phyloP scores from a whole-genome alignment of 1,140 invertebrate species.

The Trialeurodes vaporariorum region DNA sequence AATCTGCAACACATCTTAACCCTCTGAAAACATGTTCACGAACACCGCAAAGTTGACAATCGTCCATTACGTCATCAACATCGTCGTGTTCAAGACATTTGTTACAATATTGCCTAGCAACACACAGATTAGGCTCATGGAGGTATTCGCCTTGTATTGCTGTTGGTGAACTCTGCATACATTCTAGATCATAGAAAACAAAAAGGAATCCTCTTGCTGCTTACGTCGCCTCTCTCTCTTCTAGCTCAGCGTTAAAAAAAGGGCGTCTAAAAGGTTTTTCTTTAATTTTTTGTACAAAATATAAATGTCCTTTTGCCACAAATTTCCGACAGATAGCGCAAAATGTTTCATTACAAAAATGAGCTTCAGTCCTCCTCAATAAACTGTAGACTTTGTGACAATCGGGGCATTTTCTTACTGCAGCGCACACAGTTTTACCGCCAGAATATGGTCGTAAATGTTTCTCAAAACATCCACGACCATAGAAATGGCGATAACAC shows the following conservation, averaged over 20 bases:
- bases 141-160: background rate
- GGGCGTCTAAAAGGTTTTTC: no score
- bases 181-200: background rate
- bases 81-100: background rate
- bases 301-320: background rate
- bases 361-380: background rate
- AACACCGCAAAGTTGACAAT: background rate
- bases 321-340: background rate
- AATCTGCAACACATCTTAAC: background rate
- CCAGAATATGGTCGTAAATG: background rate
- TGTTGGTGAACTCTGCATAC: background rate
- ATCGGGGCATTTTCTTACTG: background rate
- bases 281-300: background rate
- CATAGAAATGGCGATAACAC: background rate
- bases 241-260: no score
- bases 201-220: slow-evolving; percentile 2
- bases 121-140: background rate
- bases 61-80: background rate
- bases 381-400: background rate
- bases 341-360: background rate
- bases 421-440: background rate
- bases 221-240: no score
- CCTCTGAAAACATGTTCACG: background rate
- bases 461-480: background rate
- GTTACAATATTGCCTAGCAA: background rate